Evolutionary conservation across 2,113 vertebrate genomes (phyloP).

Genomic region (Microcebus ravelobensis): DNA sequence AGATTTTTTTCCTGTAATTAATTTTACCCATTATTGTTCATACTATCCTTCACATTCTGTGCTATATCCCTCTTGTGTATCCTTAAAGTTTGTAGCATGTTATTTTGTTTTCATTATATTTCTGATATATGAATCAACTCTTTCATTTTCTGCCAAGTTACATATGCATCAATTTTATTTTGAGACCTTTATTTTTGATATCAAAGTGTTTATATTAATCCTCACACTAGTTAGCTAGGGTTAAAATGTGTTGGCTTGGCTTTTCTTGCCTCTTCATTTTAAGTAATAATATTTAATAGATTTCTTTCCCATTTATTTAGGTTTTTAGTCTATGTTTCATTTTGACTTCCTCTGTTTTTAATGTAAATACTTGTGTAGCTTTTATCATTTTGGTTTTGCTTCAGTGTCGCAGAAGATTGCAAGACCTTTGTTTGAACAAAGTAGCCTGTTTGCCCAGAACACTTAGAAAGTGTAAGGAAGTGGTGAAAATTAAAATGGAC

Average conservation of each 20-base stretch:
- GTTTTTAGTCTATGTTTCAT: background rate
- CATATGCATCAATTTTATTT: background rate
- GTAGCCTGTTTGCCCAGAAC: background rate
- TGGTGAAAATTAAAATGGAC: background rate
- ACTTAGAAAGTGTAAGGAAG: background rate
- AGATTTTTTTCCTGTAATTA: background rate
- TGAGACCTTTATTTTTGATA: background rate
- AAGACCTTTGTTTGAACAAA: background rate
- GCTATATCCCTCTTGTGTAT: background rate
- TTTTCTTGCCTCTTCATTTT: background rate
- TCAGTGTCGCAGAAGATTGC: background rate
- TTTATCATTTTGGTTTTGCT: slow-evolving; percentile 10
- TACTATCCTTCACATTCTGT: background rate
- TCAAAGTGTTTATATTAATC: background rate
- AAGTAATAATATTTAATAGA: background rate
- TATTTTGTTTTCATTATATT: background rate
- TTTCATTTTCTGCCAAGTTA: background rate
- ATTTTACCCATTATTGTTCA: background rate
- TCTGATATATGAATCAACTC: background rate
- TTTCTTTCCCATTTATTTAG: background rate
- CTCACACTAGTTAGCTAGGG: background rate
- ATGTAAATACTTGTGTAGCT: background rate
- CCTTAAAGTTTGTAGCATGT: background rate
- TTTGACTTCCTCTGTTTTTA: background rate
- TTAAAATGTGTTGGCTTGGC: background rate